Evolutionary conservation across 2,113 vertebrate species (phyloP), one percentile per base, ranked within the genome.

Genomic region (Telmatochromis sp.): DNA sequence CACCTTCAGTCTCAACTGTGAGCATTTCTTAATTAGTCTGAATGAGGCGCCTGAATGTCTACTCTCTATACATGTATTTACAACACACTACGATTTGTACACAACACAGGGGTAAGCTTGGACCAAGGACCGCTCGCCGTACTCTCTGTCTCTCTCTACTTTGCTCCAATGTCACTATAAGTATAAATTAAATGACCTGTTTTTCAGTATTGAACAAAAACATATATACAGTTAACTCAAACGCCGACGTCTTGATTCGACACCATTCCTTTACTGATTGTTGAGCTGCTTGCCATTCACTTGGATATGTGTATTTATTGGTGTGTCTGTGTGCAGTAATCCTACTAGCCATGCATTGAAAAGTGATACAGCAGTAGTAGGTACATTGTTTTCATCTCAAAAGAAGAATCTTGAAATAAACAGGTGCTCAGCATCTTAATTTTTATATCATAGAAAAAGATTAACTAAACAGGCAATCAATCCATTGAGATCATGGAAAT

Each of bases 281-380:
- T 88, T 92, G 86, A 94, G 90, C 91, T 94, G 91, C 84, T 94
- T 94, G 87, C 91, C 90, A 87, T 94, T 92, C 91, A 87, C 89
- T 86, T 91, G 83, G 90, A 91, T 95, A 89, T 94, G 92, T 95
- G 88, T 94, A 51, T 92, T 89, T 90, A 51, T 92, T 81, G 60
- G 92, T 93, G 90, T 93, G 93, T 94, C 92, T 89, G 94, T 96
- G 94, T 95, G 95, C 94, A 90, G 90, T 94, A 87, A 95, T 91
- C 94, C 95, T 96, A 94, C 92, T 93, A 95, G 94, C 96, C 96
- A 96, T 97, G 96, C 96, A 96, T 94, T 95, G 90, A 94, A 93
- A 92, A 91, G 94, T 96, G 94, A 95, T 93, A 92, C 92, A 91
- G 91, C 92, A 91, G 91, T 92, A 94, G 95, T 95, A 94, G 94